phyloP scores from a whole-genome alignment of 2,888 invertebrate genomes.

The Gibbula magus region DNA sequence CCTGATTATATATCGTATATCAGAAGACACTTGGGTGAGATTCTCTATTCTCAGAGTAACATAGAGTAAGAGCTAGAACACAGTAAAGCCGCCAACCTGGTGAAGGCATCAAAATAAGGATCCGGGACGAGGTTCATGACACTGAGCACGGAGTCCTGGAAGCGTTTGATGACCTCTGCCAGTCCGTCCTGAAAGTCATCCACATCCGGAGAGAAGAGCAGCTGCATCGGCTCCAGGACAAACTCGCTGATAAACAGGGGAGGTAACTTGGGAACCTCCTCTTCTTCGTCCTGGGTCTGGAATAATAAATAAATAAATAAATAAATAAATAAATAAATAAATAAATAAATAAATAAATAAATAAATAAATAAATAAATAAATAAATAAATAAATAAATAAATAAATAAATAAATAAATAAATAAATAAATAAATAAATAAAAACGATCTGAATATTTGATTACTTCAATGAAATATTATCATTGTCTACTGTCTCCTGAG shows the following conservation, averaged over 20 bases:
- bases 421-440: too few relatives aligned
- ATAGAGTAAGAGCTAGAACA: too few relatives aligned
- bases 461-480: too few relatives aligned
- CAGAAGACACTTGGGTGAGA: too few relatives aligned
- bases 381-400: background rate
- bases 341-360: background rate
- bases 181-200: slow-evolving; percentile 80
- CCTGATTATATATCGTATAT: too few relatives aligned
- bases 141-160: slow-evolving; percentile 80
- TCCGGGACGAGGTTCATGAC: slow-evolving; percentile 85
- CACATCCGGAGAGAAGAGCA: slow-evolving; percentile 79
- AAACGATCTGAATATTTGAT: too few relatives aligned
- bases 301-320: background rate
- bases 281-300: slow-evolving; percentile 55
- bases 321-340: background rate
- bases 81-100: slow-evolving; percentile 81
- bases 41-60: too few relatives aligned
- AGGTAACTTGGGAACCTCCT: slow-evolving; percentile 64
- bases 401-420: background rate
- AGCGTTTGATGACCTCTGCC: slow-evolving; percentile 78
- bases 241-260: slow-evolving; percentile 74
- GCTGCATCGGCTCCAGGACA: slow-evolving; percentile 70
- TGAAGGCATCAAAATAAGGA: slow-evolving; percentile 83
- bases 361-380: background rate
- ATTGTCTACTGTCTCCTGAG: too few relatives aligned